Evolutionary conservation across 2,113 vertebrate genomes (phyloP), one percentile per base, ranked within the genome.

Genomic region (Vulpes lagopus): DNA sequence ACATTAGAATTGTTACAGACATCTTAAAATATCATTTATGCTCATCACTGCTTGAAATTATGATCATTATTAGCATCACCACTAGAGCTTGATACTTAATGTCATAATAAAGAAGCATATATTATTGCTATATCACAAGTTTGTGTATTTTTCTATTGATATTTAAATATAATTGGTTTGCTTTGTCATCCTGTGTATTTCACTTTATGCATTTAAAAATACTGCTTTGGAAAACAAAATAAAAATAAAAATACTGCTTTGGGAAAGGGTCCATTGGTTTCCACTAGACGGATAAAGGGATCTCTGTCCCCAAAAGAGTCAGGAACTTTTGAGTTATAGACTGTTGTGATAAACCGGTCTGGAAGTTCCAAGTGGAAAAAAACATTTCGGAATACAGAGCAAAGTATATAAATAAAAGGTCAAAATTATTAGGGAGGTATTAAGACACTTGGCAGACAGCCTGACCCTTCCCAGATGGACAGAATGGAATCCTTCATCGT

Each of bases 151-250:
- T 69, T 38, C 60, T 76, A 49, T n/a, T 96, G 69, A 43, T n/a
- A 80, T 76, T 88, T 94, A 78, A 88, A 79, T 83, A 53, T 60
- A 78, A 69, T 79, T 94, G n/a, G 35, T 94, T 94, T 94, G 8
- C 14, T 67, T 87, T 43, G 43, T 71, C 71, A 49, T 88, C 55
- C 25, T 91, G 22, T 60, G 19, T 35, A n/a, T 79, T 96, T 94
- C 6, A 71, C 35, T 88, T 76, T 79, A 49, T 87, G 16, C 43
- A 43, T 65, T 97, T 82, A 76, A 76, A 83, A 49, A n/a, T 82
- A 76, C 57, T 67, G 15, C 79, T 80, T 89, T 53, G 43, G 43
- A 43, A 43, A 43, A 43, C 35, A 43, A 43, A 43, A 43, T 7
- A 43, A 60, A 23, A 60, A 60, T 80, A 74, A 73, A 82, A 57